A percentile compares a stretch with the other conserved stretches of the same genome.
Evolutionary conservation across 2,113 vertebrate species (phyloP).

Genomic region (Acanthochromis polyacanthus): DNA sequence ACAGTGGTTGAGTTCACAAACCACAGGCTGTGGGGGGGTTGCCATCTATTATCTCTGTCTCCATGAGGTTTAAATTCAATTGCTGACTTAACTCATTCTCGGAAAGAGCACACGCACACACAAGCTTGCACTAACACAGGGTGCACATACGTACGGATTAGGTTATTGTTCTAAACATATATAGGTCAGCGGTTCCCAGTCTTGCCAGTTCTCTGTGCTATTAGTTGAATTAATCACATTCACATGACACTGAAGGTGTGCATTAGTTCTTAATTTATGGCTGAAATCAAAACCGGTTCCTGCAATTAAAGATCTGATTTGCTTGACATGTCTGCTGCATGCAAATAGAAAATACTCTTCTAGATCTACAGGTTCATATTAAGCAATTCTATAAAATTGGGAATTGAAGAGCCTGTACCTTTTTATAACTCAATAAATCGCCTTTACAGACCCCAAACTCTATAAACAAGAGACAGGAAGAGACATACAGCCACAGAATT

Average conservation of each 20-base stretch:
- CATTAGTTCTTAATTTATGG: neutral
- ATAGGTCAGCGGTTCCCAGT: constrained; percentile 42
- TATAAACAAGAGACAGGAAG: constrained; percentile 60
- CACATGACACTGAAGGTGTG: constrained; percentile 23
- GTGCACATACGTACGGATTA: constrained; percentile 26
- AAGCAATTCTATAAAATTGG: neutral
- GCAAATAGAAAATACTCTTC: too few relatives aligned
- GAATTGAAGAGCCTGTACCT: neutral
- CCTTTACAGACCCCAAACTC: constrained; percentile 20
- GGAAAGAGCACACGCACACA: constrained; percentile 30
- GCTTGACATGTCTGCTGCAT: neutral
- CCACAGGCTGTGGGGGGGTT: constrained; percentile 59
- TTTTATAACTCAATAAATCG: neutral
- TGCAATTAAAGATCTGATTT: neutral
- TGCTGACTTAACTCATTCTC: constrained; percentile 69
- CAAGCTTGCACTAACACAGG: constrained; percentile 25
- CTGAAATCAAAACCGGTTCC: constrained; percentile 9
- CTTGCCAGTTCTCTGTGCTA: constrained; percentile 12
- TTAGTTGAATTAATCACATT: constrained; percentile 35
- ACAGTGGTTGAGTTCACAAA: constrained; percentile 45
- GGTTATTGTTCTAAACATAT: constrained; percentile 41
- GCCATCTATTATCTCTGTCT: constrained; percentile 66
- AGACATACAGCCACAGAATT: constrained; percentile 44
- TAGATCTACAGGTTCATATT: too few relatives aligned
- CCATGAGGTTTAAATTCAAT: constrained; percentile 68